phyloP scores from a whole-genome alignment of 2,113 vertebrate genomes.

The Sardina pilchardus region DNA sequence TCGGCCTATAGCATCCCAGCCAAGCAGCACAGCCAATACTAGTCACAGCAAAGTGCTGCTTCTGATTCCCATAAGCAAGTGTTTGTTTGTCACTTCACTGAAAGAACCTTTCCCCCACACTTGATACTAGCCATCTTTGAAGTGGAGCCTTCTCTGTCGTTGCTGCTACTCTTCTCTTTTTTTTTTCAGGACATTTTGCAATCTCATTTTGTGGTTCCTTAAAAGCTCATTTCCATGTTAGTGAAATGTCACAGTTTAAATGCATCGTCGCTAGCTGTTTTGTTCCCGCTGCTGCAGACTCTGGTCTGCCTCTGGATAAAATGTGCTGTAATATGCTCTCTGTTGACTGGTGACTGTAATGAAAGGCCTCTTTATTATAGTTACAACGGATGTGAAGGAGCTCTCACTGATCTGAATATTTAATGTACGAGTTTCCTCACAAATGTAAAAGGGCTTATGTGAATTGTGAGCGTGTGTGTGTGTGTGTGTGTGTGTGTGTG shows the following conservation, averaged over 20 bases:
- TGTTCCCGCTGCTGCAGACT: background rate
- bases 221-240: background rate
- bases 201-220: background rate
- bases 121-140: background rate
- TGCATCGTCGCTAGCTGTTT: background rate
- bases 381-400: constrained; percentile 69
- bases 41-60: background rate
- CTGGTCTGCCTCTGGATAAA: background rate
- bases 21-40: background rate
- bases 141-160: background rate
- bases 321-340: constrained; percentile 45
- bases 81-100: background rate
- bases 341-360: constrained; percentile 61
- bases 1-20: background rate
- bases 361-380: constrained; percentile 72
- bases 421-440: constrained; percentile 49
- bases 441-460: constrained; percentile 43
- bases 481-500: background rate
- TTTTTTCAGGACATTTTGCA: background rate
- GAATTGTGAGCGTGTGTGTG: background rate
- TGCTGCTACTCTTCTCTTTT: background rate
- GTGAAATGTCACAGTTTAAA: constrained; percentile 10
- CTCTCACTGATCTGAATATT: constrained; percentile 54
- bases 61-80: background rate
- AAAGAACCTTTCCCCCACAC: background rate